A percentile compares a stretch with the other conserved stretches of the same genome.
Conservation (phyloP, 2,797 vertebrate genomes). For the Tamandua tetradactyla region DNA sequence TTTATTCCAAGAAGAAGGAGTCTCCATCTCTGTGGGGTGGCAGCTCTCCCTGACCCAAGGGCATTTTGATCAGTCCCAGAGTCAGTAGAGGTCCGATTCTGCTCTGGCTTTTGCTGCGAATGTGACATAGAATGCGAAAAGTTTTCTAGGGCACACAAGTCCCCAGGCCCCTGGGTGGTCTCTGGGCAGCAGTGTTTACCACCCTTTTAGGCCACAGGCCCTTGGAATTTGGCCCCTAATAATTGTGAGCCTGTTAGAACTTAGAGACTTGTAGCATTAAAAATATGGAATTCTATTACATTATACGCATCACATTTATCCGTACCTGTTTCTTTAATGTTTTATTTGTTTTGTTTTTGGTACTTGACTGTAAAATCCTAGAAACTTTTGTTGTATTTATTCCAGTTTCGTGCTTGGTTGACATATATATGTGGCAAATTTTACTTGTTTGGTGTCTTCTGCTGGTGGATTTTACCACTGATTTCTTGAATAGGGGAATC, state of each 20-base stretch:
- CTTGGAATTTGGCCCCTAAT: not conserved
- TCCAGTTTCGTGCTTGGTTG: not conserved
- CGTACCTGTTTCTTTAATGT: not conserved
- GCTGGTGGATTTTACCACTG: not conserved
- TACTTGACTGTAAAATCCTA: not conserved
- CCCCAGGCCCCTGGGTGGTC: not conserved
- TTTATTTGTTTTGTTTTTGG: too few relatives aligned
- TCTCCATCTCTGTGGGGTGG: not conserved
- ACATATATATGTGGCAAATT: not conserved
- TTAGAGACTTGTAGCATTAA: not conserved
- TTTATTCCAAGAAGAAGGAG: not conserved
- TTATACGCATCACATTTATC: not conserved
- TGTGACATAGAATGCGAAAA: fast-evolving
- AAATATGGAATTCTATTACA: not conserved
- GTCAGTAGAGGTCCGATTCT: not conserved
- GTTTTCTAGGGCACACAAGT: not conserved
- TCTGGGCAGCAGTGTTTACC: not conserved
- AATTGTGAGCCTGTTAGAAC: not conserved
- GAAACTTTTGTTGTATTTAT: not conserved
- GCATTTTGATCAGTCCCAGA: too few relatives aligned
- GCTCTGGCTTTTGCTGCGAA: not conserved
- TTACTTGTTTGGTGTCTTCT: not conserved
- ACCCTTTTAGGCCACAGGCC: not conserved
- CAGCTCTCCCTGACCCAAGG: not conserved
- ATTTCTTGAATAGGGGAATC: not conserved